Conservation (phyloP, 2,888 invertebrate species). For the Lottia gigantea region DNA sequence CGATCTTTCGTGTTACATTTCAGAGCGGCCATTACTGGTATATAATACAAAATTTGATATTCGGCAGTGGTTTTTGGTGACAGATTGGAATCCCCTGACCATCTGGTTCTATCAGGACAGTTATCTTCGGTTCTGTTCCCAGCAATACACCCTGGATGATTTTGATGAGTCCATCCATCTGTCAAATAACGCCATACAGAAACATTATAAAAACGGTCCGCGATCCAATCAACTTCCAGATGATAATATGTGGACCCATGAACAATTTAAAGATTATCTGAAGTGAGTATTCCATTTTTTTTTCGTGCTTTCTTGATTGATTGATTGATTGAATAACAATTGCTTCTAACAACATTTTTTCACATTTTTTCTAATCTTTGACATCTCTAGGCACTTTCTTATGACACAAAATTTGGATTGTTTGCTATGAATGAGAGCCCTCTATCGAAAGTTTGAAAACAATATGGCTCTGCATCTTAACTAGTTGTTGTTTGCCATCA, state of each 20-base stretch:
- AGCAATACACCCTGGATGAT: constrained; percentile 81
- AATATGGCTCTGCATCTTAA: no score
- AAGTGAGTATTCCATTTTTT: constrained; percentile 69
- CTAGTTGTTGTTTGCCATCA: no score
- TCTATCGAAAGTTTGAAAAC: no score
- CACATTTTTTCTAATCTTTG: no score
- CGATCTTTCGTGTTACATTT: constrained; percentile 56
- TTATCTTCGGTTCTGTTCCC: constrained; percentile 88
- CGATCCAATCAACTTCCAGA: constrained; percentile 73
- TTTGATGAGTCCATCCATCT: constrained; percentile 88
- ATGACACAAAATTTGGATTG: no score
- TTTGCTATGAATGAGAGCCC: no score
- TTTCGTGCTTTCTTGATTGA: no score
- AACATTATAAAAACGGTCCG: constrained; percentile 78
- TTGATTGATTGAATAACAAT: no score
- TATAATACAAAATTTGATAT: constrained; percentile 95
- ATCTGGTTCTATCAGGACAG: constrained; percentile 95
- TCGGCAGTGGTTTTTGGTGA: constrained; percentile 93
- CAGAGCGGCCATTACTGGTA: constrained; percentile 88
- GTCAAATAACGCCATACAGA: constrained; percentile 93
- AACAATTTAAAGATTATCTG: constrained; percentile 78
- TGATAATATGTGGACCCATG: constrained; percentile 87
- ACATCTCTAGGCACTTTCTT: no score
- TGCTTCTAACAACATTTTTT: no score
- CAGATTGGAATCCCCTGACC: constrained; percentile 88